Evolutionary conservation across 2,888 invertebrate genomes (phyloP), one percentile per base, ranked within the genome.

Genomic region (Isotomurus palustris): DNA sequence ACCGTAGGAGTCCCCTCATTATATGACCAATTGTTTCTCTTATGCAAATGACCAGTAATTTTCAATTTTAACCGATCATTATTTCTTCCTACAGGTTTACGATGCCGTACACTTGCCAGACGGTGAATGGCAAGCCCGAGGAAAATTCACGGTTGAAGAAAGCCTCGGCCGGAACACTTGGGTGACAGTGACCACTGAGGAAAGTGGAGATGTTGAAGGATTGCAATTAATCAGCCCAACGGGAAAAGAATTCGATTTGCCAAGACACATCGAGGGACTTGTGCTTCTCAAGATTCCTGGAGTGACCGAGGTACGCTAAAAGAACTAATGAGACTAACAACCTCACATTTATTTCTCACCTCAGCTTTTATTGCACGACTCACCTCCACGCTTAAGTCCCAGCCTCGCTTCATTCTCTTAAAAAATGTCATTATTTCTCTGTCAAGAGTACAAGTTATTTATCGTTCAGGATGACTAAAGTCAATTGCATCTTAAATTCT

Each of bases 191-290:
- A 69, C 70, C 38, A 66, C 71, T 12, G 67, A 67, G 35, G 71
- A 72, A 45, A 59, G 44, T 45, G 72, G 67, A 32, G 72, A 72
- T 67, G 70, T 71, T 58, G 71, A 72, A 62, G 69, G 70, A 61
- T 66, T 72, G 54, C 64, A 69, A 66, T 67, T 72, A 54, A 56
- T 67, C 27, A 69, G 68, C 53, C 71, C 72, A 21, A 67, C 70
- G 36, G 71, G 71, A 41, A 65, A 66, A 41, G 68, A 68, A 61
- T 69, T 68, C 57, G 71, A 70, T 56, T 60, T 70, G 47, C 70
- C 71, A 35, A 60, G 69, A 38, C 65, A 66, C 45, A 62, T 66
- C 53, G 71, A 71, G 58, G 71, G 71, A 28, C 62, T 71, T 55
- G 62, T 71, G n/a, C 66, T 63, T 57, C 58, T 63, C 41, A 67